phyloP scores from a whole-genome alignment of 2,113 vertebrate species.

The Bettongia penicillata region DNA sequence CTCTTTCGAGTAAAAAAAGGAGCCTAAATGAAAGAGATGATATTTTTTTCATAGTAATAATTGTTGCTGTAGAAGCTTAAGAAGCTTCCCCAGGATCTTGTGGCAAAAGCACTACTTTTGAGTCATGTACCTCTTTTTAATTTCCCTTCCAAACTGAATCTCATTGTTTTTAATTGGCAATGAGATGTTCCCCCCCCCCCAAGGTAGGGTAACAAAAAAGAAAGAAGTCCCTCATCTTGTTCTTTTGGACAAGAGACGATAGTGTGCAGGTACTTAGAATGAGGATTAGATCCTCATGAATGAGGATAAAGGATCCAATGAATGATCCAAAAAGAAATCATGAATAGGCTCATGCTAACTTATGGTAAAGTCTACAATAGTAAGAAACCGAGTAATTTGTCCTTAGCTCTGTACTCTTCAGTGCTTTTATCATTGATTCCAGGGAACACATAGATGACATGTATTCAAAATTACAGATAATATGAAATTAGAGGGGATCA shows the following conservation, averaged over 20 bases:
- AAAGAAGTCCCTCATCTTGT: not conserved
- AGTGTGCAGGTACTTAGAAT: not conserved
- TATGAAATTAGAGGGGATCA: not conserved
- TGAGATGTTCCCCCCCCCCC: not conserved
- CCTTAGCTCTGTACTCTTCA: not conserved
- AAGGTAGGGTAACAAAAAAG: not conserved
- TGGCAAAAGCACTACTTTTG: conserved; percentile 49
- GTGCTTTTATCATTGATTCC: not conserved
- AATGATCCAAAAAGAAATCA: not conserved
- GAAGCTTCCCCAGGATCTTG: conserved; percentile 24
- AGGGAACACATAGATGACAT: not conserved
- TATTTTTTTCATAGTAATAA: conserved; percentile 48
- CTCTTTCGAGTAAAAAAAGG: conserved; percentile 65
- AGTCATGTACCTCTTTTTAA: conserved; percentile 24
- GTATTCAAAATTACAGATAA: not conserved
- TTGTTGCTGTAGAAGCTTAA: conserved; percentile 42
- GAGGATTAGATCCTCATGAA: not conserved
- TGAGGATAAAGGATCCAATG: too few species aligned
- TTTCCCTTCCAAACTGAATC: not conserved
- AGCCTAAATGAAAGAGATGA: not conserved
- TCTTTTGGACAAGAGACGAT: not conserved
- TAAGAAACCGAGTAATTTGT: not conserved
- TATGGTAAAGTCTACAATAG: not conserved
- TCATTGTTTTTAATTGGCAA: not conserved
- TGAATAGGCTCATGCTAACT: not conserved